Base-by-base conservation (phyloP, 92 coral and sea anemone species). In the Epizoanthus rinbou region DNA sequence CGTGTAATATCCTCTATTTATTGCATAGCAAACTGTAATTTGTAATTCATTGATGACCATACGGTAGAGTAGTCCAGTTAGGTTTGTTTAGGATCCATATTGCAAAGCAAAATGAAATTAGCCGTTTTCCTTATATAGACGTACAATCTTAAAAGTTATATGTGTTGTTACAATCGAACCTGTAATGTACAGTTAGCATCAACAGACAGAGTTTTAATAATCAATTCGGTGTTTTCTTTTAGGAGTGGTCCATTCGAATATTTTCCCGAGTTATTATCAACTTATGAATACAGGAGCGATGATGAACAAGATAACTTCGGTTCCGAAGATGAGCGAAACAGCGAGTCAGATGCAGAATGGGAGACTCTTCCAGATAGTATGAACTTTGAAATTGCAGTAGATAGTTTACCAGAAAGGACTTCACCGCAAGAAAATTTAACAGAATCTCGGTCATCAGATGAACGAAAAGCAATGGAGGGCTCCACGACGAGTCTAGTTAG, bases 321-420 rank as follows among this genome's bases (percentile, higher is more conserved):
- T 33, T 80, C 88, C 73, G 93, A 90, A 74, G 91, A 91, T 50
- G 87, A 82, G 17, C 86, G 80, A 33, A 87, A 89, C 90, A 93
- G 98, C 76, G 98, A 93, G 80, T 88, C 92, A 50, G 98, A 93
- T 64, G 84, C 93, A 69, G 98, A 93, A 72, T 93, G 98, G 98
- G 98, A 93, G 89, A 93, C 91, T 11, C 85, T 93, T 71, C 95
- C 98, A 35, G 71, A 90, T 59, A 80, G 72, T 65, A 68, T 86
- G 39, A 75, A 39, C 59, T 62, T 89, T 35, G 91, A 91, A 25
- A 80, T 90, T 62, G 88, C 95, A 54, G 91, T 84, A 13, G 63
- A 80, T 6, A 57, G 75, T 5, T 69, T 86, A 16, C 80, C 78
- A 45, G 90, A 75, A 58, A 85, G 92, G 47, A 63, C 74, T 64